Evolutionary conservation across 2,888 invertebrate genomes (phyloP).

Genomic region (Iselma pallidipennis): DNA sequence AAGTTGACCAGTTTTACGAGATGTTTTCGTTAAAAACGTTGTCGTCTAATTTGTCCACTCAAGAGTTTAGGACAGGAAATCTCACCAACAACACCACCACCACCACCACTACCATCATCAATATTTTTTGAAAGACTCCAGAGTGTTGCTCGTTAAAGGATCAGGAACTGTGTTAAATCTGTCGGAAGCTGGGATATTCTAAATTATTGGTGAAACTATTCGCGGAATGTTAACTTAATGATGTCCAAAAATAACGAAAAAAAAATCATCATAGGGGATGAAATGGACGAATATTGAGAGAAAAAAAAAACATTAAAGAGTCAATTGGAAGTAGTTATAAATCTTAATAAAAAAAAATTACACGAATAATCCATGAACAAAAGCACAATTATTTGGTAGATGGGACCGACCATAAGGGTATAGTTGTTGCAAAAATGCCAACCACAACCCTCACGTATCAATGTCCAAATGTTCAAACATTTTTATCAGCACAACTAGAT

Average conservation of each 20-base stretch:
- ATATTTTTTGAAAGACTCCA: not conserved
- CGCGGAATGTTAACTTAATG: slow-evolving; percentile 29
- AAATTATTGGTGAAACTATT: slow-evolving; percentile 17
- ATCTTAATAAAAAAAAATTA: not conserved
- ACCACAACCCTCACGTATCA: not conserved
- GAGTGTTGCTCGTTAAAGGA: not conserved
- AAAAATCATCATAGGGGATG: not conserved
- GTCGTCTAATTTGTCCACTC: slow-evolving; percentile 17
- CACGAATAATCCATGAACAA: not conserved
- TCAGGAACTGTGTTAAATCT: slow-evolving; percentile 10
- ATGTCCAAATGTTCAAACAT: slow-evolving; percentile 21
- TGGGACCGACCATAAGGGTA: not conserved
- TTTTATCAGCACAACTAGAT: slow-evolving; percentile 29
- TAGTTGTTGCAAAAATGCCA: not conserved
- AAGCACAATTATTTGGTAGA: not conserved
- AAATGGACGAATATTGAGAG: too few species aligned
- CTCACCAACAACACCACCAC: not conserved
- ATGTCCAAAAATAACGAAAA: slow-evolving; percentile 8
- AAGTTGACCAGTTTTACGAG: not conserved
- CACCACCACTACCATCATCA: not conserved
- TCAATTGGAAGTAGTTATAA: slow-evolving; percentile 5
- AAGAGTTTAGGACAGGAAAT: slow-evolving; percentile 23
- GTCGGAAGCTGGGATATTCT: slow-evolving; percentile 28
- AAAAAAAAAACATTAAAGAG: too few species aligned
- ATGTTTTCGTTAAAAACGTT: slow-evolving; percentile 4